Evolutionary conservation across 2,888 invertebrate genomes (phyloP).

Genomic region (Drosophila villosipedis): DNA sequence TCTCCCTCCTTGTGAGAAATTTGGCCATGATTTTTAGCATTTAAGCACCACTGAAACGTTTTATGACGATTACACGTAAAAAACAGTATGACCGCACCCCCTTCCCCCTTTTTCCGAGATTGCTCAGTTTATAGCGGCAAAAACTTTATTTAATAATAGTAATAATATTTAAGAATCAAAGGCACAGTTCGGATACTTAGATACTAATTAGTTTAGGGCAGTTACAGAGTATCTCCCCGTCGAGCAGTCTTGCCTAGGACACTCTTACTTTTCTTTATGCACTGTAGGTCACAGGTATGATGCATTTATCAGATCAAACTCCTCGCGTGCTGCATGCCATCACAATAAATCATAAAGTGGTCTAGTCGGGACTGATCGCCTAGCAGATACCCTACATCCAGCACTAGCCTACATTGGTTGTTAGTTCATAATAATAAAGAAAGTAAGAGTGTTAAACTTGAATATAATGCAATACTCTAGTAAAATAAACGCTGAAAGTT

Average conservation of each 20-base stretch:
- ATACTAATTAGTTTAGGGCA: background rate
- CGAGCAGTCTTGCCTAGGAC: background rate
- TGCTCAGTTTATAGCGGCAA: background rate
- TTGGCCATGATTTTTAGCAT: background rate
- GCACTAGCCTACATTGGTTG: background rate
- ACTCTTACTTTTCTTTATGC: constrained; percentile 2
- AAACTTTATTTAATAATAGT: background rate
- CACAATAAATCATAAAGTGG: constrained; percentile 3
- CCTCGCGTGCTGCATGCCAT: constrained; percentile 27
- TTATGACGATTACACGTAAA: background rate
- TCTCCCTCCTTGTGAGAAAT: background rate
- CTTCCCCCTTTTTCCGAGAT: background rate
- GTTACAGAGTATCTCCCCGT: background rate
- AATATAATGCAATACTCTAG: background rate
- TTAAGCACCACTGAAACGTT: background rate
- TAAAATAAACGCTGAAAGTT: background rate
- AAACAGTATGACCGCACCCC: background rate
- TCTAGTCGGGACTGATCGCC: background rate
- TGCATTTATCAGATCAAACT: constrained; percentile 13
- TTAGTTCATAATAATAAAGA: background rate
- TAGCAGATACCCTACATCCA: background rate
- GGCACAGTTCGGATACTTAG: background rate
- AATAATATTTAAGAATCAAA: background rate
- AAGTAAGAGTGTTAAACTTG: background rate
- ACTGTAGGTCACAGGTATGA: constrained; percentile 2